Percentiles rank a stretch among this genome's conserved stretches.
phyloP scores from a whole-genome alignment of 2,888 invertebrate genomes.

The Syrista parreyssii region DNA sequence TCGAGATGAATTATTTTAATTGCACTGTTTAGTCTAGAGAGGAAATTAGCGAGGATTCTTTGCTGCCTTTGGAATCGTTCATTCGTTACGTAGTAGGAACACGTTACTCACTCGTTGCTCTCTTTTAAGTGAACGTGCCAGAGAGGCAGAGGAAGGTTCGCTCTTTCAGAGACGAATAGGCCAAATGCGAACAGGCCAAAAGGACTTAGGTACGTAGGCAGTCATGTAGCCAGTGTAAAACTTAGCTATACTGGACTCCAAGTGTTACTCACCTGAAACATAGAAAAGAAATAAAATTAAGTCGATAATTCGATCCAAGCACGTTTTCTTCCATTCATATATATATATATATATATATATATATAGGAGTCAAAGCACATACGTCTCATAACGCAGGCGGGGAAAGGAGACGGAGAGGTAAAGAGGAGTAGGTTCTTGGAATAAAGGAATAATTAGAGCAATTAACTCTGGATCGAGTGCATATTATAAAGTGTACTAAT shows the following conservation, averaged over 20 bases:
- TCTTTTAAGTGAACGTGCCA: not conserved
- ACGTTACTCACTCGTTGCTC: not conserved
- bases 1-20: slow-evolving; percentile 45
- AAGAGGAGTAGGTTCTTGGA: not conserved
- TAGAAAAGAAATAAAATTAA: not conserved
- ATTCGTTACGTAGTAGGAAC: not conserved
- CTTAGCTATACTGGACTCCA: not conserved
- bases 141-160: not conserved
- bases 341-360: too few relatives aligned
- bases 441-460: not conserved
- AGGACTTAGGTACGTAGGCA: not conserved
- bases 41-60: not conserved
- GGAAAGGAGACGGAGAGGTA: not conserved
- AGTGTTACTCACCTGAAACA: not conserved
- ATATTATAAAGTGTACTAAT: not conserved
- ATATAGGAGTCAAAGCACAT: not conserved
- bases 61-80: not conserved
- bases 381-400: not conserved
- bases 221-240: not conserved
- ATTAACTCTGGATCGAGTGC: not conserved
- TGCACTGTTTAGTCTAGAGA: slow-evolving; percentile 41
- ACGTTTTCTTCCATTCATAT: not conserved
- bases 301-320: not conserved
- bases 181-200: not conserved
- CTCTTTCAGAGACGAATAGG: not conserved